Base-by-base conservation (phyloP, 2,888 invertebrate species). In the Stenichneumon culpator region DNA sequence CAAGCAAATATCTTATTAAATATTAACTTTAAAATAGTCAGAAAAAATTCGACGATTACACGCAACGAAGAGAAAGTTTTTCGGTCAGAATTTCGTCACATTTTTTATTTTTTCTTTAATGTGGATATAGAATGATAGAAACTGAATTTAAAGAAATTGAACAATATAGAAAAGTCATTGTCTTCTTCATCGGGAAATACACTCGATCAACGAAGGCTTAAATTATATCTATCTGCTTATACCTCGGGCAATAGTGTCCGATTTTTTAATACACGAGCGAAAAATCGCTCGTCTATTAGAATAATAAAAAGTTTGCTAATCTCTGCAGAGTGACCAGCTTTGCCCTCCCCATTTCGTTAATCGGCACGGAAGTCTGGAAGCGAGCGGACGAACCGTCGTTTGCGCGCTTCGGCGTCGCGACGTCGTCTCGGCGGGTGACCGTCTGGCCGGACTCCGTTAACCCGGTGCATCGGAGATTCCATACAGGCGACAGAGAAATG, bases 401-500 rank as follows among this genome's bases (percentile, higher is more conserved):
- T 28, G 69, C 74, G 72, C 73, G 83, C 57, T 80, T 77, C 32
- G 19, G 47, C 65, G 74, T 65, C 65, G 32, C 65, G 63, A 9
- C 65, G 80, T 54, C 83, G 79, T 68, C 75, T 54, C 74, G 67
- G 72, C 72, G 68, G 57, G 36, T 47, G 47, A 79, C 65, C 44
- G 80, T 84, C 83, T 80, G 70, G 80, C 75, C 80, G 77, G 65
- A 67, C 57, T 25, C 52, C 25, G 39, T 60, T 68, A 52, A 52
- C 63, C 36, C 47, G 60, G 68, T 77, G 50, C 63, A 75, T 84
- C 72, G 57, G 68, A 32, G 36, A 79, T 65, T 75, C 75, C 65
- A 84, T 85, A 82, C 79, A 63, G 70, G 83, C 72, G 83, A 63
- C 70, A 70, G 79, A 83, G 75, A 86, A 72, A 86, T 77, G 81